Conservation (phyloP, 1,140 invertebrate species). For the Gonioctena quinquepunctata region DNA sequence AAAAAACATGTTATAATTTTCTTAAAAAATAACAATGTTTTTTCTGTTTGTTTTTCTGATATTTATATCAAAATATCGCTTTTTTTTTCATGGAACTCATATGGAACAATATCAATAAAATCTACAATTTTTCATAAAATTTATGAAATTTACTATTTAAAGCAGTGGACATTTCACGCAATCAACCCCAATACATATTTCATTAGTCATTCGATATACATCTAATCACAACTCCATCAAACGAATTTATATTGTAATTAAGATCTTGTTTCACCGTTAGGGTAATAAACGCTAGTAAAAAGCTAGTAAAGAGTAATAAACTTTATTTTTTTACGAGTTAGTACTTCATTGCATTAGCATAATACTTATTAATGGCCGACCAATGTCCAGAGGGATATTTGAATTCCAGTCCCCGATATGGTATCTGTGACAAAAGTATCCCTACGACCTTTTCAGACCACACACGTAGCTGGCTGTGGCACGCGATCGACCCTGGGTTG, state of each 20-base stretch:
- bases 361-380: neutral
- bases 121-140: no score
- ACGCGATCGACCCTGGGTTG: constrained; percentile 21
- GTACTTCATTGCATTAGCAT: neutral
- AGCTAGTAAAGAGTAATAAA: no score
- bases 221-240: neutral
- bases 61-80: no score
- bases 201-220: neutral
- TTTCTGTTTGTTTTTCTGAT: no score
- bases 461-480: constrained; percentile 25
- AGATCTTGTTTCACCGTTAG: neutral
- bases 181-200: neutral
- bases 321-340: neutral
- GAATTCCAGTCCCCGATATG: constrained; percentile 22
- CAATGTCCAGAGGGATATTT: neutral
- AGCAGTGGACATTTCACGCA: no score
- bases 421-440: constrained; percentile 23
- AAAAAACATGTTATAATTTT: no score
- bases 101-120: no score
- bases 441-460: constrained; percentile 20
- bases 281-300: neutral
- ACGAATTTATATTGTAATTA: neutral
- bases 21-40: no score
- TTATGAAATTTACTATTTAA: no score
- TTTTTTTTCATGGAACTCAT: no score